Evolutionary conservation across 2,888 invertebrate species (phyloP).

Genomic region (Arctia plantaginis): DNA sequence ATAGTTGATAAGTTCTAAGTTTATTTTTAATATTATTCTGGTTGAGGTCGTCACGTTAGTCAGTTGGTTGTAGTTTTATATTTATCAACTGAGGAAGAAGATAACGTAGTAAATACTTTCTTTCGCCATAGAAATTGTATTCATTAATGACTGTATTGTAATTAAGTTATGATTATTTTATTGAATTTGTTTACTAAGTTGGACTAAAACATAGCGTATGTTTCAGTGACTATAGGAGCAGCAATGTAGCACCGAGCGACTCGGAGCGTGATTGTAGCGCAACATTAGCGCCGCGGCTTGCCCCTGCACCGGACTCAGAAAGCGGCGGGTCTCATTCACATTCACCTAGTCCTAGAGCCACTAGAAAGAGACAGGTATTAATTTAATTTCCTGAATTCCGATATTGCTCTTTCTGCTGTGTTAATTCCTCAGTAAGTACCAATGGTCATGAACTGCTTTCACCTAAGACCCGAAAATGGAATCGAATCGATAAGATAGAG

Average conservation of each 20-base stretch:
- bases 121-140: neutral
- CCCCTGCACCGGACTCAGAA: constrained; percentile 91
- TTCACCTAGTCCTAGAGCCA: constrained; percentile 94
- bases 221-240: constrained; percentile 96
- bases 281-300: constrained; percentile 80
- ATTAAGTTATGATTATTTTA: neutral
- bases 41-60: neutral
- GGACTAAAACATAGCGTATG: constrained; percentile 65
- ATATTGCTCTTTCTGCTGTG: neutral
- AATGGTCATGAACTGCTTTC: no score
- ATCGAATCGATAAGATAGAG: no score
- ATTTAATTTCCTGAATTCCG: neutral
- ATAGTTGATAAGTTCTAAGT: no score
- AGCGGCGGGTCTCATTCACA: constrained; percentile 90
- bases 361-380: constrained; percentile 90
- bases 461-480: no score
- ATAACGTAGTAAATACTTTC: neutral
- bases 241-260: constrained; percentile 95
- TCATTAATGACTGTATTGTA: neutral
- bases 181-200: neutral
- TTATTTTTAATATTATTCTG: neutral
- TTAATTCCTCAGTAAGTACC: no score
- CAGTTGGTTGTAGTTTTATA: neutral
- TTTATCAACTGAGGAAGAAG: neutral
- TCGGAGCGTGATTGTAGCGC: constrained; percentile 95